Base-by-base conservation (phyloP, 1,140 invertebrate genomes). In the Neocloeon triangulifer region DNA sequence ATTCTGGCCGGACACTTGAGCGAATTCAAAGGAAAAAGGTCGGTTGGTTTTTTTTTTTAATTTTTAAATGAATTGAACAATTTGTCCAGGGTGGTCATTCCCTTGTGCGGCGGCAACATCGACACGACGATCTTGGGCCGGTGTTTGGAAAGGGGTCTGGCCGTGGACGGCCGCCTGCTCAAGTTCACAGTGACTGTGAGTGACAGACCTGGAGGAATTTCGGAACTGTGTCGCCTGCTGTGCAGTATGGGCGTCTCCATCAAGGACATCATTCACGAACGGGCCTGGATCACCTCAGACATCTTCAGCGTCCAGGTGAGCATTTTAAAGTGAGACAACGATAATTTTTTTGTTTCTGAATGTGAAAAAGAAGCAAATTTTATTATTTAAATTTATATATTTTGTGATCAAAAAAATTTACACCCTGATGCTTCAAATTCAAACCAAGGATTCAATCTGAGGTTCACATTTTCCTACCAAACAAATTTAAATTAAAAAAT, bases 191-290 rank as follows among this genome's bases (percentile, higher is more conserved):
- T 82, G 5, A 81, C 75, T 1, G 72, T 92, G 6, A 75, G 66
- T 42, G 88, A 92, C 53, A 56, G 79, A 35, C 81, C 79, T 0
- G 78, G 77, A 5, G 81, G 84, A 10, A 85, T 92, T 28, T 70
- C 78, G 4, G 82, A 92, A 46, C 57, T 92, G 1, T 80, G 80
- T 41, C 65, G 64, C 41, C 46, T 79, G 10, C 59, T 92, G 4
- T 61, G 67, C 0, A 63, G 64, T 4, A 56, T 75, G 16, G 85
- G 84, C 2, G 84, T 85, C 4, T 84, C 78, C 22, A 85, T 94
- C 31, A 92, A 92, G 51, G 85, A 92, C 44, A 85, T 94, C 33
- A 74, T 84, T 50, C 86, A 92, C 50, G 86, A 92, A 50, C 59
- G 86, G 35, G 84, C 86, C 4, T 94, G 86, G 85, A 64, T 94